Percentiles rank a stretch among this genome's conserved stretches.
Conservation (phyloP, 2,888 invertebrate genomes). For the Tipula lateralis region DNA sequence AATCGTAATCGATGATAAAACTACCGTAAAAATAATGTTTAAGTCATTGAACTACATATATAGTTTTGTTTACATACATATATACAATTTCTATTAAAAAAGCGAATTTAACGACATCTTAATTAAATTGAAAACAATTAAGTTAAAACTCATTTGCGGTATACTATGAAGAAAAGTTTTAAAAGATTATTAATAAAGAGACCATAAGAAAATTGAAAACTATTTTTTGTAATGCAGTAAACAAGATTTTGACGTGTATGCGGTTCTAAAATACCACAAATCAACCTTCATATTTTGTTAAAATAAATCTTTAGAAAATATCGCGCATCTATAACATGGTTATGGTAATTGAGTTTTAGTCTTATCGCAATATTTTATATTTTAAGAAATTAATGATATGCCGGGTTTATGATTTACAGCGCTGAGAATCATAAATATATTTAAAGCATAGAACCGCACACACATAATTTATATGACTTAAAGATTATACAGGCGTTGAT, state of each 20-base stretch:
- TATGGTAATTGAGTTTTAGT: neutral
- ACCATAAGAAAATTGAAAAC: neutral
- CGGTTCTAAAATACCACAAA: conserved; percentile 4
- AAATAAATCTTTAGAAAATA: neutral
- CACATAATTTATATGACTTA: neutral
- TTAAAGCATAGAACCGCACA: neutral
- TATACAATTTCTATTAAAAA: neutral
- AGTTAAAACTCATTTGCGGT: neutral
- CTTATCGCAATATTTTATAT: neutral
- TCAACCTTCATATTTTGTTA: neutral
- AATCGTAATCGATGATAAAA: neutral
- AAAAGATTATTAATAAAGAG: neutral
- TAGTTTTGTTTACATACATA: too few relatives aligned
- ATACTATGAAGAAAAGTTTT: neutral
- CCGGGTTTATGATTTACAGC: neutral
- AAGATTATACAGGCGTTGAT: neutral
- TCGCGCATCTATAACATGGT: neutral
- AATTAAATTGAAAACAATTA: conserved; percentile 1
- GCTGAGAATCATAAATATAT: neutral
- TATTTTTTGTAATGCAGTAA: neutral
- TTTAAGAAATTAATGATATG: neutral
- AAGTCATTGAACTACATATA: neutral
- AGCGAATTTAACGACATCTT: neutral
- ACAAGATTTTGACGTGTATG: neutral
- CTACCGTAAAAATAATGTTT: neutral